These are phyloP conservation scores for Eristalis pertinax DNA, from an alignment of 2,888 invertebrate species.

Conservation along the genomic window DNA sequence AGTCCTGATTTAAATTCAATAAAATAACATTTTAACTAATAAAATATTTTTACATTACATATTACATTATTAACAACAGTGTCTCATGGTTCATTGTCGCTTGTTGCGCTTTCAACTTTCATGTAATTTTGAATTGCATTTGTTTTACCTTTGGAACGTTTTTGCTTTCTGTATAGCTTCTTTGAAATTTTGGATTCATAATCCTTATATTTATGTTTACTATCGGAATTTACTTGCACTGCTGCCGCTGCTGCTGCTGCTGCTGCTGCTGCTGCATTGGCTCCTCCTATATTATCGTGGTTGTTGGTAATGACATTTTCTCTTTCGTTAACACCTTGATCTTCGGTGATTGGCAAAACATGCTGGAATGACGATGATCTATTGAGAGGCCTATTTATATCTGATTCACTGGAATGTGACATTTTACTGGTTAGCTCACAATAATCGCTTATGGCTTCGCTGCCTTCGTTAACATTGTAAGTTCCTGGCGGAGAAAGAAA, in stretches of 20 bases:
- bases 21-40: constrained; percentile 58
- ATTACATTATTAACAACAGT: constrained; percentile 58
- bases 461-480: constrained; percentile 56
- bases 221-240: constrained; percentile 22
- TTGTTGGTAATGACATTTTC: constrained; percentile 27
- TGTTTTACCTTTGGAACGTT: constrained; percentile 55
- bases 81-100: constrained; percentile 59
- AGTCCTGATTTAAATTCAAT: constrained; percentile 59
- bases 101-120: constrained; percentile 60
- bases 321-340: constrained; percentile 5
- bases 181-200: constrained; percentile 54
- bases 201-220: constrained; percentile 36
- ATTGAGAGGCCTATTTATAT: constrained; percentile 51
- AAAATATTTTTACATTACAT: constrained; percentile 62
- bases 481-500: constrained; percentile 35
- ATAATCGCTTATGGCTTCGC: constrained; percentile 44
- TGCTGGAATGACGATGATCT: constrained; percentile 58
- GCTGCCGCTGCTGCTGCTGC: background rate
- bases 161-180: constrained; percentile 54
- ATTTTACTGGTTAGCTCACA: constrained; percentile 51
- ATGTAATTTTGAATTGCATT: constrained; percentile 56
- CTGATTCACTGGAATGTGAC: constrained; percentile 62
- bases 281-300: background rate
- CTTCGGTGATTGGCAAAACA: constrained; percentile 40
- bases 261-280: no score